Evolutionary conservation across 2,113 vertebrate species (phyloP).

Genomic region (Salvelinus alpinus): DNA sequence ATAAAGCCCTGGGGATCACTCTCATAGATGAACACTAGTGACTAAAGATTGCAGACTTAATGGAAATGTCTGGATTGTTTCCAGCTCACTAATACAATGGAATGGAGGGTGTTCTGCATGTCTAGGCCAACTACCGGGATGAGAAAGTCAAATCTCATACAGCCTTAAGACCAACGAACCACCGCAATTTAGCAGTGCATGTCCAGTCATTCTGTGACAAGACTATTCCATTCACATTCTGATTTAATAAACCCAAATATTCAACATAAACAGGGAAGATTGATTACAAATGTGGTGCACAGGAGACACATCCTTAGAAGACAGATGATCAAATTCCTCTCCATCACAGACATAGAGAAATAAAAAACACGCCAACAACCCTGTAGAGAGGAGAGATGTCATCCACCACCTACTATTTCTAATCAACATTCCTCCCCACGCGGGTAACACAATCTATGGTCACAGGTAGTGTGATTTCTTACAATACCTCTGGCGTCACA

Average conservation of each 20-base stretch:
- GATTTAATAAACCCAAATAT: too few relatives aligned
- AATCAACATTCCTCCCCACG: neutral
- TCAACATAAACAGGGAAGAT: too few relatives aligned
- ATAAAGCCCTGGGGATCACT: conserved; percentile 49
- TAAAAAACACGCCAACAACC: neutral
- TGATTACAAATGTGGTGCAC: too few relatives aligned
- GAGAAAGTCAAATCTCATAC: conserved; percentile 30
- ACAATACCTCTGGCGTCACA: conserved; percentile 29
- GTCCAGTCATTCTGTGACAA: too few relatives aligned
- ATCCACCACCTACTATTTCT: conserved; percentile 22
- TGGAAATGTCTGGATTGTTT: conserved; percentile 56
- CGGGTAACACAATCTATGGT: conserved; percentile 26
- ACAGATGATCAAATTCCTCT: too few relatives aligned
- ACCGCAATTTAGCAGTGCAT: too few relatives aligned
- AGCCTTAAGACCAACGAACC: too few relatives aligned
- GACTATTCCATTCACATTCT: too few relatives aligned
- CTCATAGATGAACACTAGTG: conserved; percentile 37
- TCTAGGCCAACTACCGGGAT: neutral
- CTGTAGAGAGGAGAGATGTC: conserved; percentile 13
- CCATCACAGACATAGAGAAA: neutral
- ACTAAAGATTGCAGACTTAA: conserved; percentile 54
- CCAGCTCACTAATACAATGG: conserved; percentile 57
- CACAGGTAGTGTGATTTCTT: conserved; percentile 27
- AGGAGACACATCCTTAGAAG: too few relatives aligned
- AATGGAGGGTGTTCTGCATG: conserved; percentile 43